Conservation (phyloP, 1,140 invertebrate species). For the Orchestia grillus region DNA sequence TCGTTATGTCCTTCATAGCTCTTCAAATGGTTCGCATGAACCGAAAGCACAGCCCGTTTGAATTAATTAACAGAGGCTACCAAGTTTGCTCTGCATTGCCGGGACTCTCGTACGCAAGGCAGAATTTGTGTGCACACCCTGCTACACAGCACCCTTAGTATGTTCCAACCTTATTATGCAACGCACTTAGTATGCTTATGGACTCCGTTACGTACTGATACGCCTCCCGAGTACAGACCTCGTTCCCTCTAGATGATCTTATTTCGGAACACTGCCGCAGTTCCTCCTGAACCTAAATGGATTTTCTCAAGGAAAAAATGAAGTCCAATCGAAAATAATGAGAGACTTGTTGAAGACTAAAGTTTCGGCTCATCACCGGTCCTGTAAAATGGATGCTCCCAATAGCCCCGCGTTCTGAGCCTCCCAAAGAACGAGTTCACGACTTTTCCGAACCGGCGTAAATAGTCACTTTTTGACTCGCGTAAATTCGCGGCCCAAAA, state of each 20-base stretch:
- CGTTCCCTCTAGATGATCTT: background rate
- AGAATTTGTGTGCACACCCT: conserved; percentile 13
- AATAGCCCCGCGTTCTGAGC: background rate
- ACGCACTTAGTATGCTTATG: conserved; percentile 32
- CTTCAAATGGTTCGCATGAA: conserved; percentile 12
- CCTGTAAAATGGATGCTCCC: background rate
- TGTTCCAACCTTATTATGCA: conserved; percentile 35
- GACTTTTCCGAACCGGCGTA: background rate
- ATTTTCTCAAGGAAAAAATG: background rate
- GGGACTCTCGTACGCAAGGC: background rate
- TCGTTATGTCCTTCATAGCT: conserved; percentile 37
- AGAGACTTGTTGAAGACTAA: background rate
- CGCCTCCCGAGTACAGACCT: background rate
- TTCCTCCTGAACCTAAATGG: background rate
- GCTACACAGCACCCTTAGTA: background rate
- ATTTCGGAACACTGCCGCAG: background rate
- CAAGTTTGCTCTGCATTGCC: conserved; percentile 3
- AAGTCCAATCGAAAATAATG: conserved; percentile 30
- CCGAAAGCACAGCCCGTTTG: background rate
- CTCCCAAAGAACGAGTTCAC: background rate
- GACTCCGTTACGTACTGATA: background rate
- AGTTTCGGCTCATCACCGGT: background rate
- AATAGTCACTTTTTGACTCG: background rate
- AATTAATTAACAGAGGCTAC: conserved; percentile 25
- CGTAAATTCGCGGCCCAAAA: too few relatives aligned